phyloP scores from a whole-genome alignment of 2,113 vertebrate genomes.

The Peucedramus taeniatus region DNA sequence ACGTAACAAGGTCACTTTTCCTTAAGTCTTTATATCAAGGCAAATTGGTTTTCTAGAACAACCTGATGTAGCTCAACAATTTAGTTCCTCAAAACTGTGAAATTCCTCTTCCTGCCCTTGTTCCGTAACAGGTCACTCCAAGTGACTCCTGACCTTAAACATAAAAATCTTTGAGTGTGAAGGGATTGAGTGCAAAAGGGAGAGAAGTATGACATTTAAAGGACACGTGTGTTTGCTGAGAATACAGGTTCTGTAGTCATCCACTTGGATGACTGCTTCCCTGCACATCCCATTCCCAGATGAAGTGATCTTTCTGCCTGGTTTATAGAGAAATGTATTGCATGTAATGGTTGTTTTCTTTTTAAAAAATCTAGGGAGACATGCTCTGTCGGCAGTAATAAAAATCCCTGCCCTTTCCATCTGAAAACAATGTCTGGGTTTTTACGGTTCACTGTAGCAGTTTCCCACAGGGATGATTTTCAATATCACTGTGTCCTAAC shows the following conservation, averaged over 20 bases:
- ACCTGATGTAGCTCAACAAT: neutral
- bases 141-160: neutral
- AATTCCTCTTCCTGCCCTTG: neutral
- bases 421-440: neutral
- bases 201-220: neutral
- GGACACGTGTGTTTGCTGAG: neutral
- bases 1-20: neutral
- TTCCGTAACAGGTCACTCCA: neutral
- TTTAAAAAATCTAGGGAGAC: neutral
- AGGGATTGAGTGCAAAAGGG: neutral
- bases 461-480: neutral
- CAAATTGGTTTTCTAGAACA: neutral
- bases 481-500: neutral
- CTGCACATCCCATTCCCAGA: neutral
- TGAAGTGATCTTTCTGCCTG: neutral
- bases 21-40: neutral
- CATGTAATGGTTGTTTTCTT: neutral
- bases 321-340: neutral
- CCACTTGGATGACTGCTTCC: neutral
- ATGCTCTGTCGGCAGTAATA: neutral
- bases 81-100: neutral
- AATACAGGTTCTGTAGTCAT: accelerated
- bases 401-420: neutral
- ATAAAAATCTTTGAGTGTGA: neutral
- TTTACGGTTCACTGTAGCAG: neutral